A percentile compares a stretch with the other conserved stretches of the same genome.
Conservation (phyloP, 2,888 invertebrate genomes). For the Xanthostigma xanthostigma region DNA sequence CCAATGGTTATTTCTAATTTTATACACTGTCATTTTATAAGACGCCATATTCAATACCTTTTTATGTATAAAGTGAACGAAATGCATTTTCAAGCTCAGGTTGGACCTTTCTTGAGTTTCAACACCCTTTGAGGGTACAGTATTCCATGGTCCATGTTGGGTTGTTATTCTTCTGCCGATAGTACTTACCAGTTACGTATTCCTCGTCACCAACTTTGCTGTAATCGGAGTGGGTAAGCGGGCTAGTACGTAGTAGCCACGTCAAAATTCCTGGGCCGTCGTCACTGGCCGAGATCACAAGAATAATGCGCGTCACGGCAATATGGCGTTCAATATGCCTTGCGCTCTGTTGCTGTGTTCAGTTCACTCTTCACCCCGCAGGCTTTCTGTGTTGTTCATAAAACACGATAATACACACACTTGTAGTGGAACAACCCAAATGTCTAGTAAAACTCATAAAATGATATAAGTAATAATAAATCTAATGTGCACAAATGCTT, state of each 20-base stretch:
- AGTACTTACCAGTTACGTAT: constrained; percentile 87
- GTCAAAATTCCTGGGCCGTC: constrained; percentile 76
- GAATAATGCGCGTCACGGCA: constrained; percentile 63
- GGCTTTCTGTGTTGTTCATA: not conserved
- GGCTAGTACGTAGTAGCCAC: constrained; percentile 86
- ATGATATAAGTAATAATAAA: too few relatives aligned
- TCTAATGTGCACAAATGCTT: too few relatives aligned
- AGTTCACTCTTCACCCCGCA: constrained; percentile 11
- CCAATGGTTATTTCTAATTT: constrained; percentile 18
- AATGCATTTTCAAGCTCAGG: not conserved
- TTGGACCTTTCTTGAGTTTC: constrained; percentile 4
- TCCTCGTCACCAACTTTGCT: constrained; percentile 89
- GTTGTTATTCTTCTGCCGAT: constrained; percentile 45
- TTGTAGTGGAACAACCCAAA: too few relatives aligned
- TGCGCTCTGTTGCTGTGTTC: constrained; percentile 37
- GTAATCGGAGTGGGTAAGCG: constrained; percentile 87
- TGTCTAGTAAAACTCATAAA: too few relatives aligned
- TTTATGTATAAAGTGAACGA: constrained; percentile 18
- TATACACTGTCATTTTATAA: constrained; percentile 25
- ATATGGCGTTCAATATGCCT: constrained; percentile 39
- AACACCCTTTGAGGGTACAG: constrained; percentile 11
- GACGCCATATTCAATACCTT: constrained; percentile 35
- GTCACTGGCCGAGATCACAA: constrained; percentile 66
- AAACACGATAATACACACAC: not conserved
- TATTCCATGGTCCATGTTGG: constrained; percentile 32